Evolutionary conservation across 2,888 invertebrate genomes (phyloP).

Genomic region (Agriotes lineatus): DNA sequence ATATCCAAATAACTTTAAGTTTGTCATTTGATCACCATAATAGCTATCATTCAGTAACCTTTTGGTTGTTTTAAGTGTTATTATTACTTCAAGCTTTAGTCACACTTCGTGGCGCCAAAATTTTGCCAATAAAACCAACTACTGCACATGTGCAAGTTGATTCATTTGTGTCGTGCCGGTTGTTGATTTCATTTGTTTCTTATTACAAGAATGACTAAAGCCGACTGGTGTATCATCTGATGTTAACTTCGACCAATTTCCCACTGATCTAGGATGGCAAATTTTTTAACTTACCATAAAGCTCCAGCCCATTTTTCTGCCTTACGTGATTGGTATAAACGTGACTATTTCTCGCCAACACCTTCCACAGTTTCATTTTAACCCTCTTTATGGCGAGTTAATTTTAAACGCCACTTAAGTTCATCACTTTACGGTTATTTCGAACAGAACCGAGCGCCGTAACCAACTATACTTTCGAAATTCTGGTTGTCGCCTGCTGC

Average conservation of each 20-base stretch:
- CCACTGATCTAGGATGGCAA: not conserved
- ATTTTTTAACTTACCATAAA: conserved; percentile 54
- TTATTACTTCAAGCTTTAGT: not conserved
- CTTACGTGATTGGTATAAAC: conserved; percentile 57
- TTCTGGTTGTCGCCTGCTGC: conserved; percentile 3
- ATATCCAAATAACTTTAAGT: too few species aligned
- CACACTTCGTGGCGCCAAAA: not conserved
- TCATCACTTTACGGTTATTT: conserved; percentile 40
- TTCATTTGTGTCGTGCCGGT: not conserved
- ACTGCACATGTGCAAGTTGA: not conserved
- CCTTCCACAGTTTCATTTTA: conserved; percentile 66
- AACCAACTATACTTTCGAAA: conserved; percentile 24
- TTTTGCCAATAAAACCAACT: not conserved
- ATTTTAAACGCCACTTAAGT: conserved; percentile 47
- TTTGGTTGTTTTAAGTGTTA: not conserved
- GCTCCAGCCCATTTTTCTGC: conserved; percentile 55
- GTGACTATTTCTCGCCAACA: conserved; percentile 64
- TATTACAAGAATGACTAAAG: too few species aligned
- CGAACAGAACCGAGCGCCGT: conserved; percentile 7
- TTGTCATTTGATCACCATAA: too few species aligned
- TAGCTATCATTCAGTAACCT: too few species aligned
- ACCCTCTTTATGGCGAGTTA: conserved; percentile 41
- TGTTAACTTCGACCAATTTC: too few species aligned
- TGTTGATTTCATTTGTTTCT: conserved; percentile 7
- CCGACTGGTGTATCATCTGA: too few species aligned